A percentile compares a stretch with the other conserved stretches of the same genome.
Evolutionary conservation across 2,113 vertebrate genomes (phyloP).

Genomic region (Solea solea): DNA sequence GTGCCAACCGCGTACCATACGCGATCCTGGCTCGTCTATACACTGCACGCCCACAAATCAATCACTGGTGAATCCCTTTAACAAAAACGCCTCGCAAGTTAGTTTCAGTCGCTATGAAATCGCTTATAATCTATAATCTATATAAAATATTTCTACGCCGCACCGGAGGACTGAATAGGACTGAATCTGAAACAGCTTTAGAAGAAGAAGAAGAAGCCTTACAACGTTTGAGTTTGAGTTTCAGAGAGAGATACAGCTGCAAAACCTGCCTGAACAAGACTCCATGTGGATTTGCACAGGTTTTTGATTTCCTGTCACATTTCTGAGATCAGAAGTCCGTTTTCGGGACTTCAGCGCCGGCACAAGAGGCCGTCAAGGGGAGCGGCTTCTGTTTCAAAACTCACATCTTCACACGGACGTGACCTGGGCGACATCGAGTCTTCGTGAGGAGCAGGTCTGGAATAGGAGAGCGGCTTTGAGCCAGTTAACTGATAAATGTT

Average conservation of each 20-base stretch:
- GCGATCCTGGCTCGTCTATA: slow-evolving; percentile 12
- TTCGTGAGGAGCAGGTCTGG: slow-evolving; percentile 37
- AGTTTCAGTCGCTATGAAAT: slow-evolving; percentile 26
- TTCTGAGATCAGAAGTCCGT: slow-evolving; percentile 9
- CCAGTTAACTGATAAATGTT: slow-evolving; percentile 73
- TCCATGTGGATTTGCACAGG: slow-evolving; percentile 10
- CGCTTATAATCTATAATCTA: slow-evolving; percentile 18
- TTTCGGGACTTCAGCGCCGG: background rate
- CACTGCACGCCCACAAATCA: slow-evolving; percentile 36
- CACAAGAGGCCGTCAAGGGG: background rate
- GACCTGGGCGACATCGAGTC: slow-evolving; percentile 39
- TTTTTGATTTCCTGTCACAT: background rate
- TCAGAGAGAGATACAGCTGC: slow-evolving; percentile 7
- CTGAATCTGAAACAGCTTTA: slow-evolving; percentile 36
- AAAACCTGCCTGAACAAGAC: background rate
- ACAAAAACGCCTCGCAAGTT: slow-evolving; percentile 19
- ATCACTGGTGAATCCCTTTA: slow-evolving; percentile 49
- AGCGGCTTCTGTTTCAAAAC: slow-evolving; percentile 37
- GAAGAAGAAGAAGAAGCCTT: too few relatives aligned
- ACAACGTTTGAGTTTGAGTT: background rate
- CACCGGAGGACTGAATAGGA: slow-evolving; percentile 7
- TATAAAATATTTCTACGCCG: background rate
- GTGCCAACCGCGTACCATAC: slow-evolving; percentile 12
- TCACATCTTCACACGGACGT: background rate
- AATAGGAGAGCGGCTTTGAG: slow-evolving; percentile 55